phyloP scores from a whole-genome alignment of 2,797 vertebrate species.

The Leptodactylus fallax region DNA sequence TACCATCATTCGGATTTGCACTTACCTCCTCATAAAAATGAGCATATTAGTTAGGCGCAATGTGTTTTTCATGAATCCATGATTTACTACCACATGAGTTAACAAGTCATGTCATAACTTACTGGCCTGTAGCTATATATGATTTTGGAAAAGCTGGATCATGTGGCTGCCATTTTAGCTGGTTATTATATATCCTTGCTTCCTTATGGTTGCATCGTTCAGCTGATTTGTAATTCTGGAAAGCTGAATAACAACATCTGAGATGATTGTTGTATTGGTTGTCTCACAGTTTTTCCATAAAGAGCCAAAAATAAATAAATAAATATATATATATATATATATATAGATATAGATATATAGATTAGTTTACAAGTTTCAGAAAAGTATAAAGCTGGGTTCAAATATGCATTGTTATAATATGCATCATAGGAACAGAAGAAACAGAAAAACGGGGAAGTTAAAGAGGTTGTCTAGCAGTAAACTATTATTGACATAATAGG shows the following conservation, averaged over 20 bases:
- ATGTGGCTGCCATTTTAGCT: conserved; percentile 1
- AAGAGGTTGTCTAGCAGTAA: too few relatives aligned
- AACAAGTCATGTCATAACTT: neutral
- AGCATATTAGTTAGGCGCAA: neutral
- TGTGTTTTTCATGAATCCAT: neutral
- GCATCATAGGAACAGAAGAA: too few relatives aligned
- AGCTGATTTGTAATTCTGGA: neutral
- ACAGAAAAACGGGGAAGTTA: too few relatives aligned
- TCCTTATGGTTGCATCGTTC: neutral
- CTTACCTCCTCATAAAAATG: neutral
- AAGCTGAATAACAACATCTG: neutral
- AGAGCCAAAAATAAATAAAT: neutral
- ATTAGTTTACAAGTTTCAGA: too few relatives aligned
- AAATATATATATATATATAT: too few relatives aligned
- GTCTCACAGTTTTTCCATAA: neutral
- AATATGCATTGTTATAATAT: too few relatives aligned
- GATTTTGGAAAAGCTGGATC: neutral
- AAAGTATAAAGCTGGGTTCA: too few relatives aligned
- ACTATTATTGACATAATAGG: too few relatives aligned
- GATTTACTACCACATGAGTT: neutral
- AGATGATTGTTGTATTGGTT: neutral
- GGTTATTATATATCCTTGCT: neutral
- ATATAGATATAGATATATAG: too few relatives aligned
- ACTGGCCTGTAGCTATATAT: neutral
- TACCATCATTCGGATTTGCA: neutral